Conservation (phyloP, 2,888 invertebrate species). For the Malachius bipustulatus region DNA sequence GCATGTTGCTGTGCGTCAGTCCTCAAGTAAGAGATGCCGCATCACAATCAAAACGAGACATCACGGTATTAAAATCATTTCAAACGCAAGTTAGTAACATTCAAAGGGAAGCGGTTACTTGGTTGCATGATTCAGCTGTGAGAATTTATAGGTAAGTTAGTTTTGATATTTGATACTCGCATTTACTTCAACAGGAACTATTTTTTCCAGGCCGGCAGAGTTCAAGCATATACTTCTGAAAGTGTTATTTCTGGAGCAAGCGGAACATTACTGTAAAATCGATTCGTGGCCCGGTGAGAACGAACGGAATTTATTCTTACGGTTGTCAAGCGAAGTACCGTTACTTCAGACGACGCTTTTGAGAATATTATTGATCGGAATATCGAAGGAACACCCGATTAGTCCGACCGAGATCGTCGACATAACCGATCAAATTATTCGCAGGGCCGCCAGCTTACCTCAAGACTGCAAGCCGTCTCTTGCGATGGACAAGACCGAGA, state of each 20-base stretch:
- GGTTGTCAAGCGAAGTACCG: slow-evolving; percentile 80
- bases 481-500: slow-evolving; percentile 66
- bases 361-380: slow-evolving; percentile 69
- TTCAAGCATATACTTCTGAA: slow-evolving; percentile 70
- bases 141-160: slow-evolving; percentile 46
- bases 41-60: slow-evolving; percentile 38
- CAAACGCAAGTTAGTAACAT: slow-evolving; percentile 43
- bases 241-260: slow-evolving; percentile 62
- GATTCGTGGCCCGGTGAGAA: slow-evolving; percentile 50
- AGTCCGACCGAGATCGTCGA: slow-evolving; percentile 76
- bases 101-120: slow-evolving; percentile 75
- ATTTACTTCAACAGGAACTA: background rate
- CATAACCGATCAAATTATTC: slow-evolving; percentile 71
- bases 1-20: slow-evolving; percentile 66
- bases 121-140: slow-evolving; percentile 76
- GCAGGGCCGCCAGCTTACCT: slow-evolving; percentile 70
- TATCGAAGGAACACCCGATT: slow-evolving; percentile 62
- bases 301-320: slow-evolving; percentile 65
- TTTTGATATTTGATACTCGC: background rate
- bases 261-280: slow-evolving; percentile 66
- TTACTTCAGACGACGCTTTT: slow-evolving; percentile 75
- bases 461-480: slow-evolving; percentile 59
- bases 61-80: slow-evolving; percentile 40
- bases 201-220: slow-evolving; percentile 8
- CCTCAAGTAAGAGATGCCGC: slow-evolving; percentile 62